Base-by-base conservation (phyloP, 2,113 vertebrate species). In the Syngnathus floridae region DNA sequence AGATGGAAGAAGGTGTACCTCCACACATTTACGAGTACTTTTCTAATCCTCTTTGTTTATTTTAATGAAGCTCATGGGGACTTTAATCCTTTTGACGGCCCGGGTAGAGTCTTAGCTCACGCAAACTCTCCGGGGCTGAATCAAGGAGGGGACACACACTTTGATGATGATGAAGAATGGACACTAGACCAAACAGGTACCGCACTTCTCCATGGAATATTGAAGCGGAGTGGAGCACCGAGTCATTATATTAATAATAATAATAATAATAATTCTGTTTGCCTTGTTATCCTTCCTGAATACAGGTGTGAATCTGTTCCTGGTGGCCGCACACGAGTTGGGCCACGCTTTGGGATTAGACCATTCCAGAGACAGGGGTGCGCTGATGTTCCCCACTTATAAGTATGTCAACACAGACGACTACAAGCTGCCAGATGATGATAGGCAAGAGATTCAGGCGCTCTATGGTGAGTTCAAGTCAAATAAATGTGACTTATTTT, bases 311-410 rank as follows among this genome's bases (percentile, higher is more conserved):
- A 93, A 93, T 68, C 67, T 94, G 65, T 87, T 95, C 66, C 82
- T 92, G 66, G 91, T 94, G 67, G 93, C 92, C 17, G 91, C 90
- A 26, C 92, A 92, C 77, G 93, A 95, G 69, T 88, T 94, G 73
- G 93, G 93, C 21, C 93, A 95, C 37, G 93, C 93, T 26, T 76
- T 95, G 62, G 93, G 92, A 64, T 89, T 95, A 59, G 84, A 65
- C 35, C 93, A 94, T 84, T 94, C 91, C 1, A 72, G 62, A 19
- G 67, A 93, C 36, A 37, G 40, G 36, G 65, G 74, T 0, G 90
- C 91, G 26, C 67, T 95, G 61, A 95, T 95, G 92, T 93, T 79
- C 62, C 91, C 93, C n/a, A 49, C 86, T 17, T 94, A 93, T 61
- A 72, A 72, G 5, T 77, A 82, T 17, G 74, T 79, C 57, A 83